Base-by-base conservation (phyloP, 2,113 vertebrate species). In the Caloenas nicobarica region DNA sequence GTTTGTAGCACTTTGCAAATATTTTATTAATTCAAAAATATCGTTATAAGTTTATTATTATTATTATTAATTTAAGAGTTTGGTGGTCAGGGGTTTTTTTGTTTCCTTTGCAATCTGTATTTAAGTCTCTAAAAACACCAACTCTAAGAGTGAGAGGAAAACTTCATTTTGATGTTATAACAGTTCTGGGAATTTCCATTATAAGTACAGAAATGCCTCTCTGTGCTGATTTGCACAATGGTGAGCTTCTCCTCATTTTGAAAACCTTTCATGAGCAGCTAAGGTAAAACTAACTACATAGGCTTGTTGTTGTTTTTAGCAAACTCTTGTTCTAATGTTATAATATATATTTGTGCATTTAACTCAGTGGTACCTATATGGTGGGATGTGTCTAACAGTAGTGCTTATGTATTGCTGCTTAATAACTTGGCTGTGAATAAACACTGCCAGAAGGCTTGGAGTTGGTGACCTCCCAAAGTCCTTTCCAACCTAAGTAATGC, bases 281-380 rank as follows among this genome's bases (percentile, higher is more conserved):
- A 56, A 64, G 5, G 5, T 53, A 42, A 68, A 93, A 69, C 2
- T 31, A 56, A 26, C 2, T 7, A 25, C 0, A 0, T 21, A 33
- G 40, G 31, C 3, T 11, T 65, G 17, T 29, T 80, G 14, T 13
- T 65, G 44, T 24, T 76, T 46, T 65, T 72, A 36, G 6, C 5
- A 44, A 53, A 26, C 5, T 25, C 25, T 48, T 74, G 4, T 17
- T 64, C 12, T 44, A 53, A 33, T 78, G 78, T 91, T 40, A 16
- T 62, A 62, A 57, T 74, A n/a, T 33, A 1, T 56, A 7, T 81
- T 53, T 86, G 6, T 65, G 8, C 4, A 9, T 77, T 77, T 61
- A 58, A 19, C 9, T 60, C 19, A 34, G 28, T 0, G 0, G 2
- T 46, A 48, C 5, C 13, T 61, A 3, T 58, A 25, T 13, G 24